Evolutionary conservation across 2,797 vertebrate genomes (phyloP).

Genomic region (Spea hammondii): DNA sequence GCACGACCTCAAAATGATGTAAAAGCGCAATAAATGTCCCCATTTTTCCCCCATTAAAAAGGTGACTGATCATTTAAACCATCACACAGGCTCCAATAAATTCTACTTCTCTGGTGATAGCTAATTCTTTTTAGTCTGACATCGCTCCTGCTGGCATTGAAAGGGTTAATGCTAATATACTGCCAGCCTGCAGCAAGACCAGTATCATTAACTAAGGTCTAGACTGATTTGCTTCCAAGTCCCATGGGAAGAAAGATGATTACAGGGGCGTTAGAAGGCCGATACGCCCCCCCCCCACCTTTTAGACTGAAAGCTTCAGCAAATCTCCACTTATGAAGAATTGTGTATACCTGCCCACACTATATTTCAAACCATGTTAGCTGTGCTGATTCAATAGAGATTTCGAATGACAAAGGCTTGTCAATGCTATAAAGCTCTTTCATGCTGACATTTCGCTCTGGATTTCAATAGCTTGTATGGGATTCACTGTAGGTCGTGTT

Average conservation of each 20-base stretch:
- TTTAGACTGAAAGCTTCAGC: conserved; percentile 42
- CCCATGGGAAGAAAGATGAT: conserved; percentile 47
- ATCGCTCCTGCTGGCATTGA: neutral
- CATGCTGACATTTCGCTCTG: conserved; percentile 46
- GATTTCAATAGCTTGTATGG: conserved; percentile 43
- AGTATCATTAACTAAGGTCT: conserved; percentile 50
- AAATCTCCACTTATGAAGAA: conserved; percentile 47
- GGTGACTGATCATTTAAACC: too few relatives aligned
- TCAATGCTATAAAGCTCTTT: conserved; percentile 41
- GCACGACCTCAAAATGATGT: too few relatives aligned
- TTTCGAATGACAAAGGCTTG: conserved; percentile 47
- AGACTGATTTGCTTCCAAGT: conserved; percentile 47
- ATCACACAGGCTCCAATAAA: too few relatives aligned
- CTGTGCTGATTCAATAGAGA: conserved; percentile 50
- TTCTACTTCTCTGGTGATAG: too few relatives aligned
- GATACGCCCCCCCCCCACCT: conserved; percentile 28
- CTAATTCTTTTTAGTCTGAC: neutral
- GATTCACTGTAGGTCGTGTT: conserved; percentile 37
- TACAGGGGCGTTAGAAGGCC: conserved; percentile 47
- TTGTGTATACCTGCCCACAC: conserved; percentile 45
- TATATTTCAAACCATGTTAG: conserved; percentile 50
- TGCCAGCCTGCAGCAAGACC: conserved; percentile 33
- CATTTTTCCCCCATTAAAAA: too few relatives aligned
- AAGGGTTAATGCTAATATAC: conserved; percentile 21
- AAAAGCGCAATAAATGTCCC: too few relatives aligned